Percentiles rank a stretch among this genome's conserved stretches.
Conservation (phyloP, 2,888 invertebrate genomes). For the Sphaerophoria taeniata region DNA sequence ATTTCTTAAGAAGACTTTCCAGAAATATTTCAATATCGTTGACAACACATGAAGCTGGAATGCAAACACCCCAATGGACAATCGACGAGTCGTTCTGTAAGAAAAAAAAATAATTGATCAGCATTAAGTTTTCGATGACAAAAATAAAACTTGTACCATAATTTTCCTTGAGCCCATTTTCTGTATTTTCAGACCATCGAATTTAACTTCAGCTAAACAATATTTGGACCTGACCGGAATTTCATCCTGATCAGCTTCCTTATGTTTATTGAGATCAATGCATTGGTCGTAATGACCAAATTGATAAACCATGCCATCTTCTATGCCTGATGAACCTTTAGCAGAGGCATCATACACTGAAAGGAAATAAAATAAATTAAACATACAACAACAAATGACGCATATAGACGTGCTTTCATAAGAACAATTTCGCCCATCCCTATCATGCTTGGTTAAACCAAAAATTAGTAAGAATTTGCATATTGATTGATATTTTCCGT, state of each 20-base stretch:
- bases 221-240: slow-evolving; percentile 83
- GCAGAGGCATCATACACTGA: slow-evolving; percentile 90
- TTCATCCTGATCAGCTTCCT: slow-evolving; percentile 19
- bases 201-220: slow-evolving; percentile 85
- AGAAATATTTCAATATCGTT: slow-evolving; percentile 83
- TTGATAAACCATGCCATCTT: slow-evolving; percentile 88
- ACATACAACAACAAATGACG: no score
- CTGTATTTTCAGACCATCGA: slow-evolving; percentile 78
- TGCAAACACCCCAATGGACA: slow-evolving; percentile 87
- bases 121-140: background rate
- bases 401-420: background rate
- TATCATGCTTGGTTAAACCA: background rate
- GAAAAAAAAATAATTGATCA: background rate
- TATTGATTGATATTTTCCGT: slow-evolving; percentile 34
- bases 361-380: slow-evolving; percentile 30
- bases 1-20: slow-evolving; percentile 79
- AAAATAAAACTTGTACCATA: slow-evolving; percentile 25
- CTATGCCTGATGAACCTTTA: slow-evolving; percentile 87
- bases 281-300: slow-evolving; percentile 91
- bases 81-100: slow-evolving; percentile 73
- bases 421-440: background rate
- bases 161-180: slow-evolving; percentile 75
- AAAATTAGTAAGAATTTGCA: slow-evolving; percentile 4
- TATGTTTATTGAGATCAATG: slow-evolving; percentile 68
- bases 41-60: slow-evolving; percentile 85